Evolutionary conservation across 2,888 invertebrate species (phyloP).

Genomic region (Pecten maximus): DNA sequence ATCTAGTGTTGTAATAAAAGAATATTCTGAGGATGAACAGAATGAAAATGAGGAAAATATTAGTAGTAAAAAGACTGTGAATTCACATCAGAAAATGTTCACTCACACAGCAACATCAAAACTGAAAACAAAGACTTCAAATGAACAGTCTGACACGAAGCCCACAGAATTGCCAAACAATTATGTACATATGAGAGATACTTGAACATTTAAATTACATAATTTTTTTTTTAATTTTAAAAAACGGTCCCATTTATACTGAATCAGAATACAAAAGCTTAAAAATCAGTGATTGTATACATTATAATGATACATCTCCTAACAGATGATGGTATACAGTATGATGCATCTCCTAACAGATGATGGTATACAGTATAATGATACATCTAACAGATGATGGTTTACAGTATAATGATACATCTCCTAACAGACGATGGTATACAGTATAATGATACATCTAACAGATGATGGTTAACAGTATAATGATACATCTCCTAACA

Average conservation of each 20-base stretch:
- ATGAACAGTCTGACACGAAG: constrained; percentile 44
- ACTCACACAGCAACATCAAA: neutral
- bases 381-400: neutral
- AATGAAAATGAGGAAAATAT: constrained; percentile 36
- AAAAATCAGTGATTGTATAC: neutral
- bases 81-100: neutral
- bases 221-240: no score
- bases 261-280: neutral
- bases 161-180: constrained; percentile 54
- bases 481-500: no score
- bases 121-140: constrained; percentile 31
- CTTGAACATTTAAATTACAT: neutral
- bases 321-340: no score
- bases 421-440: no score
- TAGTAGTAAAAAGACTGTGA: neutral
- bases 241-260: neutral
- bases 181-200: constrained; percentile 70
- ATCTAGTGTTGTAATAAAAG: constrained; percentile 40
- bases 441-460: no score
- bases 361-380: neutral
- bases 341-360: neutral
- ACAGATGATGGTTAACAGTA: no score
- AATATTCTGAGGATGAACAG: constrained; percentile 37
- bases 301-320: neutral
- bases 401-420: no score